Evolutionary conservation across 2,113 vertebrate genomes (phyloP).

Genomic region (Dipodomys stephensi): DNA sequence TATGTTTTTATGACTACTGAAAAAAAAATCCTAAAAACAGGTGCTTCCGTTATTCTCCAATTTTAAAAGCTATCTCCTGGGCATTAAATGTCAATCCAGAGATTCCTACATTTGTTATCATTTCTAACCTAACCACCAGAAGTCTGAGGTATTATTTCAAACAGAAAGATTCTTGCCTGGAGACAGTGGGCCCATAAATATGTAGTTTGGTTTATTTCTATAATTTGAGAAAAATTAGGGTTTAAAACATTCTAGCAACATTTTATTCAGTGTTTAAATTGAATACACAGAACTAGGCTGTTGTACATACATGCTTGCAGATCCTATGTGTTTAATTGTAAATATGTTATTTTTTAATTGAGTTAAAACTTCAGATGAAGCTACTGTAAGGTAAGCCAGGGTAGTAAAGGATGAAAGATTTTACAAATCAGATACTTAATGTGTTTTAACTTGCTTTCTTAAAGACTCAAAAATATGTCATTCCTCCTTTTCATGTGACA

Average conservation of each 20-base stretch:
- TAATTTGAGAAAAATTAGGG: conserved; percentile 67
- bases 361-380: conserved; percentile 59
- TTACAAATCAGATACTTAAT: conserved; percentile 15
- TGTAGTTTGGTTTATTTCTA: conserved; percentile 53
- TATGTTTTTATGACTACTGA: conserved; percentile 52
- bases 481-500: neutral
- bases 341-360: conserved; percentile 46
- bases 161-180: conserved; percentile 57
- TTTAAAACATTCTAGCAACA: conserved; percentile 63
- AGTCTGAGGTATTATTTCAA: conserved; percentile 59
- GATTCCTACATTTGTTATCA: conserved; percentile 59
- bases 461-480: neutral
- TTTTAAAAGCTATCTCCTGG: conserved; percentile 64
- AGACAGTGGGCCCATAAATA: conserved; percentile 60
- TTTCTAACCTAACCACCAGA: conserved; percentile 65
- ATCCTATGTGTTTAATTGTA: conserved; percentile 40
- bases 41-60: conserved; percentile 56
- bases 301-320: neutral
- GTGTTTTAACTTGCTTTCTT: conserved; percentile 46
- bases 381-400: conserved; percentile 35
- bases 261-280: conserved; percentile 54
- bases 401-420: conserved; percentile 34
- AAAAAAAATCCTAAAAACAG: conserved; percentile 57
- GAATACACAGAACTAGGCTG: conserved; percentile 25
- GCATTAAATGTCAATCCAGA: conserved; percentile 69